Evolutionary conservation across 2,888 invertebrate species (phyloP).

Genomic region (Protodeltote pygarga): DNA sequence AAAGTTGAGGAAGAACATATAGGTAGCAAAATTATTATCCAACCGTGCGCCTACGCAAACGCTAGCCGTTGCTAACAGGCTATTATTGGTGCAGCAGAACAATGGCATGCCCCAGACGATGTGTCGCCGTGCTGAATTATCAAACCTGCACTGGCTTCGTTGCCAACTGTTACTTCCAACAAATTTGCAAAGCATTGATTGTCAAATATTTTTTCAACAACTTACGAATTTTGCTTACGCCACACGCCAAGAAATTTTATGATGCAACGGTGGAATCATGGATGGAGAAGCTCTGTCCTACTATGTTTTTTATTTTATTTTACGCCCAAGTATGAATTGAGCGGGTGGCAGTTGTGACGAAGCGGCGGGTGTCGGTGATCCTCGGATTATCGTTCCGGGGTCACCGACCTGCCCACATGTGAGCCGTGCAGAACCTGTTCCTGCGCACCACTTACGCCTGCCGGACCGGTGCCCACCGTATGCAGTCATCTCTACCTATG

Average conservation of each 20-base stretch:
- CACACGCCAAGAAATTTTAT: no score
- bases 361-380: conserved; percentile 59
- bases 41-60: conserved; percentile 56
- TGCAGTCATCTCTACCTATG: conserved; percentile 52
- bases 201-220: no score
- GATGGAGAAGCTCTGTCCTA: no score
- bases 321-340: conserved; percentile 30
- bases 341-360: conserved; percentile 51
- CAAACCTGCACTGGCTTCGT: conserved; percentile 63
- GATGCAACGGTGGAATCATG: no score
- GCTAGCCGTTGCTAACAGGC: conserved; percentile 50
- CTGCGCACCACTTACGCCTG: conserved; percentile 72
- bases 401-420: conserved; percentile 80
- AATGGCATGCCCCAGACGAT: conserved; percentile 75
- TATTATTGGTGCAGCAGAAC: conserved; percentile 74
- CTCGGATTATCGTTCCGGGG: conserved; percentile 74
- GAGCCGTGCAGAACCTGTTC: conserved; percentile 81
- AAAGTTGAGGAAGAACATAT: conserved; percentile 10
- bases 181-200: no score
- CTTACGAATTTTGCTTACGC: no score
- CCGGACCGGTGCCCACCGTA: conserved; percentile 60
- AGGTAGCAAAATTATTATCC: conserved; percentile 25
- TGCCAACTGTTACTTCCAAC: conserved; percentile 62
- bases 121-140: conserved; percentile 76
- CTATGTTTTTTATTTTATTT: conserved; percentile 51